These are phyloP conservation scores for Lutraria lutraria DNA, from an alignment of 2,888 invertebrate genomes.

Conservation along the genomic window DNA sequence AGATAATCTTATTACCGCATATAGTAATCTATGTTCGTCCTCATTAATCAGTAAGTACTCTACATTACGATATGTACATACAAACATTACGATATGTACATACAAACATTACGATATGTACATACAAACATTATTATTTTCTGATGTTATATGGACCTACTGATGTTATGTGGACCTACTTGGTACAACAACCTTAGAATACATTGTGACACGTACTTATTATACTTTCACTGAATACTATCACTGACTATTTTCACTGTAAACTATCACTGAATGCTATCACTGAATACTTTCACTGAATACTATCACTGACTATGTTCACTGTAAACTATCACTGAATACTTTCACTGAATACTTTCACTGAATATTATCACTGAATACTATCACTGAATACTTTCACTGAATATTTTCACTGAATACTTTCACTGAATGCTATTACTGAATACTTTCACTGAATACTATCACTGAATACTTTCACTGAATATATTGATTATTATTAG, in stretches of 20 bases:
- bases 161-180: not conserved
- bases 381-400: not conserved
- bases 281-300: not conserved
- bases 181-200: not conserved
- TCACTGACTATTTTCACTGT: not conserved
- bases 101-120: not conserved
- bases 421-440: not conserved
- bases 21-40: constrained; percentile 49
- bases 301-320: not conserved
- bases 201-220: not conserved
- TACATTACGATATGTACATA: not conserved
- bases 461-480: not conserved
- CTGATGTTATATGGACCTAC: not conserved
- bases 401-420: not conserved
- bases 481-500: too few species aligned
- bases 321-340: not conserved
- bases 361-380: not conserved
- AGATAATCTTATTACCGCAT: constrained; percentile 57
- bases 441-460: not conserved
- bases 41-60: constrained; percentile 52
- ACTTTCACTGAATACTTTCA: not conserved
- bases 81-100: not conserved
- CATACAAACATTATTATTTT: not conserved
- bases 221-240: not conserved
- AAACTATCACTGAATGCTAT: not conserved